Evolutionary conservation across 2,888 invertebrate species (phyloP).

Genomic region (Latheticus oryzae): DNA sequence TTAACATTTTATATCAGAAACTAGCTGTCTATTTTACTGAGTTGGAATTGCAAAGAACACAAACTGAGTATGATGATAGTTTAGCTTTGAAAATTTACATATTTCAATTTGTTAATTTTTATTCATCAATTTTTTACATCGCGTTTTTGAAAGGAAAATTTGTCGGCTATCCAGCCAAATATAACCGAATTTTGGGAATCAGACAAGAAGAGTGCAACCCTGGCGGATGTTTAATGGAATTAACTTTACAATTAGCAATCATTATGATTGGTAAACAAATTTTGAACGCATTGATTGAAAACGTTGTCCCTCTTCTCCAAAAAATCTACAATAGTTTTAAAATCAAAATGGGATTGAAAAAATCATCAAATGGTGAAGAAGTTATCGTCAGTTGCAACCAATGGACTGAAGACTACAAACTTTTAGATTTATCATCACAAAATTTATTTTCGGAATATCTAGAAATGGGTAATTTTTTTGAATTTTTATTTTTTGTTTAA

Average conservation of each 20-base stretch:
- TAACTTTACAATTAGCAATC: conserved; percentile 86
- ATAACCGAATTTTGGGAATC: conserved; percentile 74
- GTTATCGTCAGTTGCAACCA: conserved; percentile 70
- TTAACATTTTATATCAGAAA: conserved; percentile 77
- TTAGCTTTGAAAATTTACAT: conserved; percentile 87
- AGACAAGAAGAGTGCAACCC: conserved; percentile 85
- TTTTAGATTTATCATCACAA: conserved; percentile 73
- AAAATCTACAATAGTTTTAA: conserved; percentile 69
- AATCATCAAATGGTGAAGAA: conserved; percentile 58
- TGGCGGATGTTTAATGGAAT: conserved; percentile 87
- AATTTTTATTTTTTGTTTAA: conserved; percentile 2
- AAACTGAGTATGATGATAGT: conserved; percentile 88
- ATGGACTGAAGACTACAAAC: conserved; percentile 81
- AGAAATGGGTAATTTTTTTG: conserved; percentile 78
- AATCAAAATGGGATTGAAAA: conserved; percentile 66
- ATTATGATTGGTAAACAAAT: conserved; percentile 91
- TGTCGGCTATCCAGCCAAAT: conserved; percentile 81
- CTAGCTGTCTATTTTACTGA: conserved; percentile 78
- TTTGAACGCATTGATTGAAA: conserved; percentile 81
- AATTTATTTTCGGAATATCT: conserved; percentile 85
- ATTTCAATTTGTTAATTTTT: conserved; percentile 91
- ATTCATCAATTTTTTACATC: conserved; percentile 89
- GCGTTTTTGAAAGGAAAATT: conserved; percentile 83
- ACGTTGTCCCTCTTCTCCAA: conserved; percentile 74
- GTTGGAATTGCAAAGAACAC: conserved; percentile 81